Evolutionary conservation across 64 coral and sea anemone genomes (phyloP).

Genomic region (Montipora capricornis): DNA sequence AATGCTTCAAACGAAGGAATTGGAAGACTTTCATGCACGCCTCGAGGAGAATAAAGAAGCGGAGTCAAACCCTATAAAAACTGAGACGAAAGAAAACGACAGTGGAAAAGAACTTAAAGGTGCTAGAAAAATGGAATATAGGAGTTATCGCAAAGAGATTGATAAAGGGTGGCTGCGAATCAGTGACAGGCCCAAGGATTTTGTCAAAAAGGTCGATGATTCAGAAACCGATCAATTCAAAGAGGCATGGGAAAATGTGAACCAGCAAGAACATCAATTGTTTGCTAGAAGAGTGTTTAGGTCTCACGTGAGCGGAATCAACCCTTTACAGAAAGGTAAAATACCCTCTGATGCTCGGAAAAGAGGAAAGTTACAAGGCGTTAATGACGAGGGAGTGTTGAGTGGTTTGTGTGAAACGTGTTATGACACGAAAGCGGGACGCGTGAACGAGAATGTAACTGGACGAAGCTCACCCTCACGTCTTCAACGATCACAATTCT

Average conservation of each 20-base stretch:
- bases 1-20: constrained; percentile 7
- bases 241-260: constrained; percentile 21
- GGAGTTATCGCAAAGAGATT: constrained; percentile 5
- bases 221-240: constrained; percentile 18
- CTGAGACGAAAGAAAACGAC: background rate
- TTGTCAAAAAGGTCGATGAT: constrained; percentile 28
- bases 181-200: constrained; percentile 36
- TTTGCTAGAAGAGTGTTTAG: constrained; percentile 23
- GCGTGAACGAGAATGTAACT: background rate
- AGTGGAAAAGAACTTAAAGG: background rate
- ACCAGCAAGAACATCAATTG: background rate
- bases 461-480: background rate
- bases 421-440: background rate
- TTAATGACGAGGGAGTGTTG: background rate
- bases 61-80: background rate
- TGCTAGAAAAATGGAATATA: background rate
- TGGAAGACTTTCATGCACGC: background rate
- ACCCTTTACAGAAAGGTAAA: background rate
- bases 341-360: background rate
- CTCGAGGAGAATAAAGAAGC: background rate
- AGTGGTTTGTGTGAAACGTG: background rate
- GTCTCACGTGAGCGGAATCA: background rate
- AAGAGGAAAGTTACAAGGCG: background rate
- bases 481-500: background rate
- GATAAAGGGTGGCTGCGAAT: constrained; percentile 46